Evolutionary conservation across 1,140 invertebrate genomes (phyloP).

Genomic region (Drosophila kikkawai): DNA sequence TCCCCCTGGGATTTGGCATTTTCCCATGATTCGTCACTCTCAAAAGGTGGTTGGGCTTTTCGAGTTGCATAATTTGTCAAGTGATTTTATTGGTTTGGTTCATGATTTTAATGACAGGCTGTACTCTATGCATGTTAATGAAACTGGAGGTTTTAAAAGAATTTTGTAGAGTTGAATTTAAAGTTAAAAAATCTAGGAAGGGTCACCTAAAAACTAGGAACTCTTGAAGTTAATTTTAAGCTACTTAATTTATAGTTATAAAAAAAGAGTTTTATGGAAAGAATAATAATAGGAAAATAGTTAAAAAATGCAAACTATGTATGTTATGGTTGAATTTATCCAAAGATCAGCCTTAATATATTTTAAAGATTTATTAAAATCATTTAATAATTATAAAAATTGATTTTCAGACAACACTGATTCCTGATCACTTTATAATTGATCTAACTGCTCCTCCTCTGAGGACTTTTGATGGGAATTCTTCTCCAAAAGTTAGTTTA

Average conservation of each 20-base stretch:
- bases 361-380: no score
- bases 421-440: conserved; percentile 42
- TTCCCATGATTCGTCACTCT: conserved; percentile 70
- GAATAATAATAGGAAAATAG: no score
- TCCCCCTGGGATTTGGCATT: conserved; percentile 36
- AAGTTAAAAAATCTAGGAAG: not conserved
- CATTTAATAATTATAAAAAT: no score
- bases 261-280: no score
- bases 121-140: conserved; percentile 50
- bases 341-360: no score
- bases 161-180: not conserved
- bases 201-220: no score
- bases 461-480: conserved; percentile 27
- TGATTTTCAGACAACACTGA: no score
- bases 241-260: no score
- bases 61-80: conserved; percentile 64
- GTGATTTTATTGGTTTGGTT: conserved; percentile 66
- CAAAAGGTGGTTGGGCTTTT: conserved; percentile 23
- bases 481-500: conserved; percentile 19
- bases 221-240: not conserved
- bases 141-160: conserved; percentile 5
- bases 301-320: no score
- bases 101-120: conserved; percentile 49
- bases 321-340: no score
- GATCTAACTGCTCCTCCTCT: conserved; percentile 5